phyloP scores from a whole-genome alignment of 2,113 vertebrate genomes.

The Passer domesticus region DNA sequence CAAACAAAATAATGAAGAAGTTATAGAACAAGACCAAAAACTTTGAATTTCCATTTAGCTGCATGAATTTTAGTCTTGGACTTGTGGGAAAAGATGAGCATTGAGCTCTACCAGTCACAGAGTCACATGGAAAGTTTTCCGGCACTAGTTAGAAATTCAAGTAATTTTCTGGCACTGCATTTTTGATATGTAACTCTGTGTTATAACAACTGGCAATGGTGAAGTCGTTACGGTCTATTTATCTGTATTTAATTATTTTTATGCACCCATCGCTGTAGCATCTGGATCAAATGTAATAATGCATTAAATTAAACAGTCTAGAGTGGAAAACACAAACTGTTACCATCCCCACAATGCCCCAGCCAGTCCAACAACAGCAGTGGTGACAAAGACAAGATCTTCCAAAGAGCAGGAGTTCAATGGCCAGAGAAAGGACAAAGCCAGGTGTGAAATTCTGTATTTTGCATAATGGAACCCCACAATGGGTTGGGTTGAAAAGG shows the following conservation, averaged over 20 bases:
- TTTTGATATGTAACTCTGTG: neutral
- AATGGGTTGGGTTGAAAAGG: neutral
- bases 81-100: neutral
- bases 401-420: neutral
- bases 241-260: conserved; percentile 64
- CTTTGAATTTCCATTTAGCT: neutral
- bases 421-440: neutral
- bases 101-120: neutral
- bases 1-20: neutral
- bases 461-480: accelerated
- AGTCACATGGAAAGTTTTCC: neutral
- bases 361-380: neutral
- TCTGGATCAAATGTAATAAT: conserved; percentile 59
- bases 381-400: neutral
- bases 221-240: conserved; percentile 1
- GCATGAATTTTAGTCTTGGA: neutral
- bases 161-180: neutral
- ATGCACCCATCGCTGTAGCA: conserved; percentile 31
- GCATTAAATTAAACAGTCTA: conserved; percentile 56
- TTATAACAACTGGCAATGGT: neutral
- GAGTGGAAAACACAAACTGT: conserved; percentile 32
- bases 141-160: neutral
- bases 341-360: neutral
- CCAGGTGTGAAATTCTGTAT: accelerated
- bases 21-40: neutral